Evolutionary conservation across 2,113 vertebrate genomes (phyloP), one percentile per base, ranked within the genome.

Genomic region (Garra rufa): DNA sequence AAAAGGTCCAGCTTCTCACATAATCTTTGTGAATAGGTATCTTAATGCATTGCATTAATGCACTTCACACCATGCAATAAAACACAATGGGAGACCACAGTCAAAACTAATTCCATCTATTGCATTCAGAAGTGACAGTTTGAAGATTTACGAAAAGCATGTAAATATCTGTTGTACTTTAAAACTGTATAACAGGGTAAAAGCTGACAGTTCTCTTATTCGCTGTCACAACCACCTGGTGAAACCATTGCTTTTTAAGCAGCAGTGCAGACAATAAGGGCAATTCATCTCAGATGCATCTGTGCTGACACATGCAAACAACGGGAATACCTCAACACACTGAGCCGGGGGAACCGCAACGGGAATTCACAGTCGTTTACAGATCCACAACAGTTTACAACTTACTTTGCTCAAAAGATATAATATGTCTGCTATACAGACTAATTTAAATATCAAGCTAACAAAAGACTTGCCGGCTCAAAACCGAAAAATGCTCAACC

Each of bases 161-260:
- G 43, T 74, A 48, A 26, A 74, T 9, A 48, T n/a, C 4, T 10
- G 65, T 38, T 30, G 65, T 28, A 67, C 19, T 17, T 69, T 38
- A 38, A 69, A 9, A 38, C 34, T 21, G 30, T 38, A 55, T 21
- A 67, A 65, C 15, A 19, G 65, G 19, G 65, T 11, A 9, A 10
- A 75, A 24, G 28, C 44, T 2, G 24, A 26, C 14, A 4, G 15
- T 50, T 75, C 71, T 46, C 44, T 30, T 4, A 7, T 75, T n/a
- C 24, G 24, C 71, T 75, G 44, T 75, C 43, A 75, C 71, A 26
- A 30, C n/a, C 71, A 75, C 44, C 71, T 26, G 71, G n/a, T 28
- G 44, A 24, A 75, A 75, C 14, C 4, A 24, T 50, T 43, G 28
- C n/a, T 21, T 69, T 69, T 69, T 69, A 21, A 41, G 3, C 17